Evolutionary conservation across 2,113 vertebrate genomes (phyloP).

Genomic region (Ceuthmochares aereus): DNA sequence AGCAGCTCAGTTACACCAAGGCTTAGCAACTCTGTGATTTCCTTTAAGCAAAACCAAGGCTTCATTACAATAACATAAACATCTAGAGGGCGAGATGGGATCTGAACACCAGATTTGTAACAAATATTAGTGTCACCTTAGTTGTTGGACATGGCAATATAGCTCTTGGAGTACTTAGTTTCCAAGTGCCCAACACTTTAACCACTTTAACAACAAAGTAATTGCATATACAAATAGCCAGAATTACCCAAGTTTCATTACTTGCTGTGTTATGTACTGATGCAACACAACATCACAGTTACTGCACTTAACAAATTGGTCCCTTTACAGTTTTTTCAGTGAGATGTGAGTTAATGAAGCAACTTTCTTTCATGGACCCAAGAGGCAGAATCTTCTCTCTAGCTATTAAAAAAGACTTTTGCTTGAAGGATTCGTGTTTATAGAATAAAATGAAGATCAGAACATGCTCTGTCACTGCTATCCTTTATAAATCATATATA

Average conservation of each 20-base stretch:
- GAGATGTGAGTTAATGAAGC: neutral
- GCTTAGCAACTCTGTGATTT: neutral
- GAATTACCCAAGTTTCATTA: neutral
- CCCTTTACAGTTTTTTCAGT: neutral
- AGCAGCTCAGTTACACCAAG: neutral
- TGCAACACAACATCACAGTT: neutral
- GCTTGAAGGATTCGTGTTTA: neutral
- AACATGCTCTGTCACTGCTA: neutral
- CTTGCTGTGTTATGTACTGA: neutral
- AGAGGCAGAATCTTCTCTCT: neutral
- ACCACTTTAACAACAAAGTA: neutral
- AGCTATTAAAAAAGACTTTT: neutral
- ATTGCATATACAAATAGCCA: neutral
- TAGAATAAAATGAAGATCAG: neutral
- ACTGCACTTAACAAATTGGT: neutral
- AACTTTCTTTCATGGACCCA: neutral
- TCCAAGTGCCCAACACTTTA: neutral
- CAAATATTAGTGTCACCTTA: neutral
- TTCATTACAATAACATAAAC: neutral
- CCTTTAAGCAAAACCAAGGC: neutral
- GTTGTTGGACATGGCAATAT: accelerated
- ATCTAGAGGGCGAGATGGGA: neutral
- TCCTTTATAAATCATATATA: neutral
- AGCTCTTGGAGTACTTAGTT: neutral
- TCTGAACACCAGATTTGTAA: neutral